Base-by-base conservation (phyloP, 2,888 invertebrate genomes). In the Cerceris ruficornis region DNA sequence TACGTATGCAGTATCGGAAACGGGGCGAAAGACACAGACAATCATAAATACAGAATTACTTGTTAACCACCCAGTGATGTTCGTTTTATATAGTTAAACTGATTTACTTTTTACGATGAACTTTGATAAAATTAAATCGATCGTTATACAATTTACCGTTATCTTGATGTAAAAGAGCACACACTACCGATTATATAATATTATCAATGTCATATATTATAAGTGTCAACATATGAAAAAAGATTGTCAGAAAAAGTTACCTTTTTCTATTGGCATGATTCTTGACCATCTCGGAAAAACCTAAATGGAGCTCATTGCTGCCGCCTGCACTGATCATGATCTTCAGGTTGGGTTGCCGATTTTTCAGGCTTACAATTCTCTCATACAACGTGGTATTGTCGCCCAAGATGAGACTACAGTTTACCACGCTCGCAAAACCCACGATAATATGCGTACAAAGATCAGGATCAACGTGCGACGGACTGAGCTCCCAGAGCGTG, bases 391-490 rank as follows among this genome's bases (percentile, higher is more conserved):
- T 78, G 6, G 87, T 86, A 73, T 88, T 69, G 11, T 93, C 89
- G 11, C 93, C 93, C 41, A 96, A 92, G 67, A 92, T 84, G 43
- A 97, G 92, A 8, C 94, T 93, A 81, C 94, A 94, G 87, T 96
- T 94, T 6, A 91, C 89, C 54, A 98, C 93, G 74, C 91, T 90
- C 28, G 95, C 96, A 93, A 96, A 96, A 57, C 96, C 97, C 71
- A 97, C 93, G 90, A 96, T 96, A 76, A 98, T 94, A 92, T 98
- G 98, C 0, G 97, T 97, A 91, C 98, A 98, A 71, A 98, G 93
- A 86, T 94, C 92, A 39, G 96, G 94, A 89, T 96, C 95, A 43
- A 97, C 94, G 85, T 94, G 92, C 49, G 92, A 89, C 7, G 96
- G 95, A 87, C 92, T 89, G 68, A 96, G 92, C 77, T 91, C 90